phyloP scores from a whole-genome alignment of 2,113 vertebrate genomes.

The Phalacrocorax aristotelis region DNA sequence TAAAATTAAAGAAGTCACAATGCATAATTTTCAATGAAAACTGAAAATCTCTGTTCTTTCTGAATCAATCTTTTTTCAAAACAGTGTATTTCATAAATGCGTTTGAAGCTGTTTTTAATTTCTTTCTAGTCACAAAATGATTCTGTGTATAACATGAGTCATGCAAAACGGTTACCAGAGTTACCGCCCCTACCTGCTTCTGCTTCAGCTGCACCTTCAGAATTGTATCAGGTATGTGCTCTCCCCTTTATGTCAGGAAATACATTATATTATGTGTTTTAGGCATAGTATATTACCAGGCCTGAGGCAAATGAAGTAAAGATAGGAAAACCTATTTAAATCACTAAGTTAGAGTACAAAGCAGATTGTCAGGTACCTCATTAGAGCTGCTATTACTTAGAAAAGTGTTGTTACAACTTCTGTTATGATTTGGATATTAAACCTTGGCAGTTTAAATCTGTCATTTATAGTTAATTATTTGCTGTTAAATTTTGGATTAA shows the following conservation, averaged over 20 bases:
- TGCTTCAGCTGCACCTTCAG: constrained; percentile 59
- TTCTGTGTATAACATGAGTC: constrained; percentile 73
- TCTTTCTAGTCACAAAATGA: constrained; percentile 54
- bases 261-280: not conserved
- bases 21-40: not conserved
- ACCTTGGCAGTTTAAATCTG: not conserved
- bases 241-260: not conserved
- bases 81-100: not conserved
- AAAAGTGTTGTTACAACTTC: not conserved
- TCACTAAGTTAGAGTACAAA: not conserved
- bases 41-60: not conserved
- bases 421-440: not conserved
- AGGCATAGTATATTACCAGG: not conserved
- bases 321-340: not conserved
- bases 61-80: not conserved
- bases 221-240: constrained; percentile 75
- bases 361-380: not conserved
- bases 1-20: not conserved
- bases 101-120: not conserved
- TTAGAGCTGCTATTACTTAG: not conserved
- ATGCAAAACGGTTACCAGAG: not conserved
- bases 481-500: not conserved
- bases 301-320: not conserved
- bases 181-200: constrained; percentile 53
- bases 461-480: not conserved